Conservation (phyloP, 2,797 vertebrate genomes). For the Tiaroga cobitis region DNA sequence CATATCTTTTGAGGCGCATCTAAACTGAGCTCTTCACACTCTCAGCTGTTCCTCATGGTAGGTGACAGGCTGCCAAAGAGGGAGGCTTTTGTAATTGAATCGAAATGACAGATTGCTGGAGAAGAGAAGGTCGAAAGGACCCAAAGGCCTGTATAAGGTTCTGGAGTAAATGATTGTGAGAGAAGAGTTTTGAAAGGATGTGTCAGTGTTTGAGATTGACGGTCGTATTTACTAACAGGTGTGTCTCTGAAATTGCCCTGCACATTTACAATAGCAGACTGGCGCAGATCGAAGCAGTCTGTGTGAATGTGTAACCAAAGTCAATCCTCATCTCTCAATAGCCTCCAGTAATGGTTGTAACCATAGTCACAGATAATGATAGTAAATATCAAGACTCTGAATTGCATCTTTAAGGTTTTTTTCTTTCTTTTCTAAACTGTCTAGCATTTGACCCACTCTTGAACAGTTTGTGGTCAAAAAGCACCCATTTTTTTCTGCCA, state of each 20-base stretch:
- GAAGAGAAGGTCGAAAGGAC: conserved; percentile 26
- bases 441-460: neutral
- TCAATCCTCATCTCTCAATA: neutral
- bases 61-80: conserved; percentile 21
- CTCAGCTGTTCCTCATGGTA: conserved; percentile 27
- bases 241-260: conserved; percentile 8
- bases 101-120: conserved; percentile 15
- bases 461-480: neutral
- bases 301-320: neutral
- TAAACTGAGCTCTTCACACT: conserved; percentile 30
- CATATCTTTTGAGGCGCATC: neutral
- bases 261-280: neutral
- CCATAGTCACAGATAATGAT: conserved; percentile 5
- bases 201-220: conserved; percentile 3
- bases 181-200: conserved; percentile 9
- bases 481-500: neutral
- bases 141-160: conserved; percentile 7
- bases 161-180: conserved; percentile 31
- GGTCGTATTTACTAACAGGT: neutral
- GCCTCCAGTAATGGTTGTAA: conserved; percentile 11
- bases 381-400: conserved; percentile 26
- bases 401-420: neutral
- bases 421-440: neutral
- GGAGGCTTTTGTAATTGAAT: conserved; percentile 36
- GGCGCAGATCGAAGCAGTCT: conserved; percentile 12